Conservation (phyloP, 2,113 vertebrate genomes). For the Takifugu bimaculatus region DNA sequence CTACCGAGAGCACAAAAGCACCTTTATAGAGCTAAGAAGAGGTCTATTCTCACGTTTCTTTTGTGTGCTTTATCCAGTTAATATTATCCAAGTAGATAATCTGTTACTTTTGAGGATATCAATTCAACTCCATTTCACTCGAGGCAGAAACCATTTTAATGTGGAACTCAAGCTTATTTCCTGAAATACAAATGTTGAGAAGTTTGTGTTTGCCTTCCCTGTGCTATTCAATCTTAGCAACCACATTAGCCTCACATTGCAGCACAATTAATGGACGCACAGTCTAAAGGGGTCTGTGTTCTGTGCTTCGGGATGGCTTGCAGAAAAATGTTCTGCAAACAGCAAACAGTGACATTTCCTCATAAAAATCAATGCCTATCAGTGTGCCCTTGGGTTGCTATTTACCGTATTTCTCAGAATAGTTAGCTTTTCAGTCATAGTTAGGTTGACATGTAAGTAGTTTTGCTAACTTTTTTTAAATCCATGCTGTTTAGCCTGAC, state of each 20-base stretch:
- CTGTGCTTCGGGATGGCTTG: constrained; percentile 40
- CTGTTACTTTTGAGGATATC: constrained; percentile 29
- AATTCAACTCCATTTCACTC: constrained; percentile 34
- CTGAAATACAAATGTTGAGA: constrained; percentile 50
- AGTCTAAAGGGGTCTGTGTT: constrained; percentile 24
- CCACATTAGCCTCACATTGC: constrained; percentile 36
- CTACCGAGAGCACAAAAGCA: background rate
- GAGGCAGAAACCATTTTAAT: constrained; percentile 30
- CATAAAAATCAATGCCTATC: constrained; percentile 46
- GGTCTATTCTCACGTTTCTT: constrained; percentile 1
- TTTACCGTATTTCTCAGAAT: constrained; percentile 43
- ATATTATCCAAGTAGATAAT: constrained; percentile 37
- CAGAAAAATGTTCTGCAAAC: constrained; percentile 23
- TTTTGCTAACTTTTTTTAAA: background rate
- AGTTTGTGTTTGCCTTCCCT: constrained; percentile 28
- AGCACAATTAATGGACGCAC: constrained; percentile 35
- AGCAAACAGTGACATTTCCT: constrained; percentile 22
- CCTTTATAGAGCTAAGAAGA: background rate
- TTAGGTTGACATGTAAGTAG: no score
- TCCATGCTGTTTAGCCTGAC: background rate
- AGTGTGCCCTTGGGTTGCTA: constrained; percentile 35
- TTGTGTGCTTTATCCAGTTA: constrained; percentile 4
- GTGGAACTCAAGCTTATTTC: constrained; percentile 29
- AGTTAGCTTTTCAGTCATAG: no score
- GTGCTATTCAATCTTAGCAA: constrained; percentile 43